Evolutionary conservation across 2,113 vertebrate species (phyloP).

Genomic region (Romanogobio albipinnatus): DNA sequence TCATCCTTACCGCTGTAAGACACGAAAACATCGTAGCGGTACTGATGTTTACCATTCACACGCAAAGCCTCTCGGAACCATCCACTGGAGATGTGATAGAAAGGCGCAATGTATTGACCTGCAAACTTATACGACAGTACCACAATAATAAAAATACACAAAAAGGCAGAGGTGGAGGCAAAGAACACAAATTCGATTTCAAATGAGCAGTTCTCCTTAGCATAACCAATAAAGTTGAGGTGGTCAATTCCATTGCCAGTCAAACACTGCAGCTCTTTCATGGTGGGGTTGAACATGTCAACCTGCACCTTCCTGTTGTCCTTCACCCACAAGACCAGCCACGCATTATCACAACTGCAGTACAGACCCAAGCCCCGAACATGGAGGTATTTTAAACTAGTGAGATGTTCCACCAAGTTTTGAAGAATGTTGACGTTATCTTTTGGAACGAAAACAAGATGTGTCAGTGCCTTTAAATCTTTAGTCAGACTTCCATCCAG

Average conservation of each 20-base stretch:
- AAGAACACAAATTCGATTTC: conserved; percentile 65
- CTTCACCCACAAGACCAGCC: conserved; percentile 27
- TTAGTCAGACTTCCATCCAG: conserved; percentile 62
- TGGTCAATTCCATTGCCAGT: background rate
- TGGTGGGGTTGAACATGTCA: background rate
- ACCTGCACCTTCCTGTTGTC: conserved; percentile 24
- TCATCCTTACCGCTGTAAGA: conserved; percentile 74
- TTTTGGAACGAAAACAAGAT: background rate
- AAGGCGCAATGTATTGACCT: conserved; percentile 65
- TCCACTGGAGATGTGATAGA: conserved; percentile 64
- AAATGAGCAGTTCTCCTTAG: conserved; percentile 64
- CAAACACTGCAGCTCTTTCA: conserved; percentile 28
- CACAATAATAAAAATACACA: conserved; percentile 60
- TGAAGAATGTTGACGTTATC: background rate
- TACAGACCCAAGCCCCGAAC: background rate
- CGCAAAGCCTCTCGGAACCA: conserved; percentile 66
- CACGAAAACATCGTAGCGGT: conserved; percentile 73
- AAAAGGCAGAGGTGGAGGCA: conserved; percentile 1
- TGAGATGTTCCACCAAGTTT: conserved; percentile 67
- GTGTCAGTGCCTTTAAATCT: background rate
- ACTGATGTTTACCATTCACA: conserved; percentile 50
- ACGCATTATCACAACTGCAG: conserved; percentile 58
- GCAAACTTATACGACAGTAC: conserved; percentile 56
- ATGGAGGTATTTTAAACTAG: conserved; percentile 64
- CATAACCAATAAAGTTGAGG: conserved; percentile 53